Evolutionary conservation across 2,113 vertebrate species (phyloP).

Genomic region (Xyrauchen texanus): DNA sequence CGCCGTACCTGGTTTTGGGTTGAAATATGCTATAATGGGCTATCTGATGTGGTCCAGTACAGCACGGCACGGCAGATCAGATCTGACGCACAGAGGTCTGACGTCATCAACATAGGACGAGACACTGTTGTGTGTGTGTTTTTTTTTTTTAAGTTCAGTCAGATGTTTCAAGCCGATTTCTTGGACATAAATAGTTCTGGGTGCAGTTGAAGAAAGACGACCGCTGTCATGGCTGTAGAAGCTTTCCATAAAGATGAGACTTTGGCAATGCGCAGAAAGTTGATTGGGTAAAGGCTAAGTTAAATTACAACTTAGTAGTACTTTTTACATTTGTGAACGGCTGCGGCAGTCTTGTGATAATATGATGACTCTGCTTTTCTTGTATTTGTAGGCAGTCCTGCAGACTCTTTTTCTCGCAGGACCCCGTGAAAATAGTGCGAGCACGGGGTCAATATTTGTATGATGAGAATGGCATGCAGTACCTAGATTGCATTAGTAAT

Average conservation of each 20-base stretch:
- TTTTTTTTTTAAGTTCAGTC: too few relatives aligned
- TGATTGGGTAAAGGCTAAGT: slow-evolving; percentile 78
- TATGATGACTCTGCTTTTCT: too few relatives aligned
- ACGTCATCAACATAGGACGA: slow-evolving; percentile 57
- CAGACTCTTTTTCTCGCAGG: slow-evolving; percentile 84
- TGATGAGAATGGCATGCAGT: slow-evolving; percentile 82
- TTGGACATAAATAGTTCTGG: not conserved
- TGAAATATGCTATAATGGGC: not conserved
- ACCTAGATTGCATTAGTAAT: slow-evolving; percentile 92
- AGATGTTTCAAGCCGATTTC: not conserved
- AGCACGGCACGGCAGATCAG: slow-evolving; percentile 33
- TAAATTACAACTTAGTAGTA: not conserved
- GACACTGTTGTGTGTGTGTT: too few relatives aligned
- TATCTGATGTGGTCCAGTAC: not conserved
- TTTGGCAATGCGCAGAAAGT: slow-evolving; percentile 72
- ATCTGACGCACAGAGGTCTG: not conserved
- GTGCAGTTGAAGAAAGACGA: not conserved
- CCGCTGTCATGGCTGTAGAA: slow-evolving; percentile 64
- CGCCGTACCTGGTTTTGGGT: slow-evolving; percentile 34
- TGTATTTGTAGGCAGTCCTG: slow-evolving; percentile 78
- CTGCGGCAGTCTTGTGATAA: too few relatives aligned
- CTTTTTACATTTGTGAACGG: not conserved
- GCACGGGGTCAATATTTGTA: slow-evolving; percentile 89
- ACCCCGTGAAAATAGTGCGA: slow-evolving; percentile 87
- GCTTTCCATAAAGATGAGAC: slow-evolving; percentile 76